Evolutionary conservation across 2,888 invertebrate genomes (phyloP).

Genomic region (Rhimphoctona megacephalus): DNA sequence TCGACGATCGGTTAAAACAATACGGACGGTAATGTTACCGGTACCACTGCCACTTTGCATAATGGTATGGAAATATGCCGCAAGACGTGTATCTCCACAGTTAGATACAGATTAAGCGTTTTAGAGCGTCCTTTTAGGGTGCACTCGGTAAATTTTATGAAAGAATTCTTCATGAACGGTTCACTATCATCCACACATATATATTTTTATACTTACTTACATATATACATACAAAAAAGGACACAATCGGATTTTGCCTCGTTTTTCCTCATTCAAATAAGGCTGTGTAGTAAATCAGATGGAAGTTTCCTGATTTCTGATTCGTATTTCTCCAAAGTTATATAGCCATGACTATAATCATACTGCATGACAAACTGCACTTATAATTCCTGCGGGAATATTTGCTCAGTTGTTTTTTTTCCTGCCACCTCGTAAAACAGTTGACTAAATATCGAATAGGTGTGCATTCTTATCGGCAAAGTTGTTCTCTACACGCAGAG

Average conservation of each 20-base stretch:
- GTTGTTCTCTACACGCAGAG: constrained; percentile 34
- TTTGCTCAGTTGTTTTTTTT: constrained; percentile 8
- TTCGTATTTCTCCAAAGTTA: background rate
- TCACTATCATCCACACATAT: background rate
- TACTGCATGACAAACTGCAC: constrained; percentile 20
- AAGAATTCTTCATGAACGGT: constrained; percentile 66
- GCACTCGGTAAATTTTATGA: constrained; percentile 75
- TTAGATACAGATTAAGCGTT: constrained; percentile 83
- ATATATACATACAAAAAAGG: background rate
- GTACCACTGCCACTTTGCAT: constrained; percentile 80
- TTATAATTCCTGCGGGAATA: constrained; percentile 1
- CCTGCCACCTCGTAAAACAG: constrained; percentile 19
- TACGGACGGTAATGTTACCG: constrained; percentile 77
- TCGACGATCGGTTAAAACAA: constrained; percentile 63
- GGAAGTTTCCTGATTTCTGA: background rate
- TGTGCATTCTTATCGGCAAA: constrained; percentile 54
- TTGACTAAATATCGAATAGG: constrained; percentile 13
- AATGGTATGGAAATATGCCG: constrained; percentile 83
- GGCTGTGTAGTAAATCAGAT: background rate
- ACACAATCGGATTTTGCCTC: background rate
- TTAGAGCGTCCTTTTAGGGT: constrained; percentile 76
- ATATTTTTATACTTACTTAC: background rate
- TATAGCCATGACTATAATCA: background rate
- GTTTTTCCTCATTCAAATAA: background rate
- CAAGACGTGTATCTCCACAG: constrained; percentile 82